These are phyloP conservation scores for Sebastes matsubarae DNA, from an alignment of 2,797 vertebrate genomes.

Conservation along the genomic window DNA sequence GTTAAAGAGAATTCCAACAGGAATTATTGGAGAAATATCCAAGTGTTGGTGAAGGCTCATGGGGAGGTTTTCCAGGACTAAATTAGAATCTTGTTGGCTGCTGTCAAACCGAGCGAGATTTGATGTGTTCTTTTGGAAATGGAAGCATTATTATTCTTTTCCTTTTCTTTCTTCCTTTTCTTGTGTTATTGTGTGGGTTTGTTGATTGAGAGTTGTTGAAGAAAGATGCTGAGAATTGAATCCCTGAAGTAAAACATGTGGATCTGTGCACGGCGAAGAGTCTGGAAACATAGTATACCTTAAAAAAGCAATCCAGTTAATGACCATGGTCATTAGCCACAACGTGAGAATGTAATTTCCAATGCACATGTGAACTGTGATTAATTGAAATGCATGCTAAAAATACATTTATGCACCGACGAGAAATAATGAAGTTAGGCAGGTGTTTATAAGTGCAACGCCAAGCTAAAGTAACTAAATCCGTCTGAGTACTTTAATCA, in stretches of 20 bases:
- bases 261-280: neutral
- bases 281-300: neutral
- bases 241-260: neutral
- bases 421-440: neutral
- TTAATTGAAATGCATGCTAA: neutral
- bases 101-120: neutral
- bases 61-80: neutral
- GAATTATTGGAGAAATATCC: neutral
- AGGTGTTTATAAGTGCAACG: slow-evolving; percentile 4
- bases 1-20: too few relatives aligned
- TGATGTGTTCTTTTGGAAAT: neutral
- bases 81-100: neutral
- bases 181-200: neutral
- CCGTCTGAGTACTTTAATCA: slow-evolving; percentile 3
- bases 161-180: neutral
- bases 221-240: neutral
- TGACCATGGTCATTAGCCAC: neutral
- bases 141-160: neutral
- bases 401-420: neutral
- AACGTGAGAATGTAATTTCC: neutral
- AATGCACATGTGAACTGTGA: neutral
- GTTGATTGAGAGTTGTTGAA: neutral
- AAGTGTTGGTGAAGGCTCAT: neutral
- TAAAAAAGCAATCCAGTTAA: neutral
- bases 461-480: neutral